Percentiles rank a stretch among this genome's conserved stretches.
Conservation (phyloP, 2,113 vertebrate genomes). For the Hydrolagus affinis region DNA sequence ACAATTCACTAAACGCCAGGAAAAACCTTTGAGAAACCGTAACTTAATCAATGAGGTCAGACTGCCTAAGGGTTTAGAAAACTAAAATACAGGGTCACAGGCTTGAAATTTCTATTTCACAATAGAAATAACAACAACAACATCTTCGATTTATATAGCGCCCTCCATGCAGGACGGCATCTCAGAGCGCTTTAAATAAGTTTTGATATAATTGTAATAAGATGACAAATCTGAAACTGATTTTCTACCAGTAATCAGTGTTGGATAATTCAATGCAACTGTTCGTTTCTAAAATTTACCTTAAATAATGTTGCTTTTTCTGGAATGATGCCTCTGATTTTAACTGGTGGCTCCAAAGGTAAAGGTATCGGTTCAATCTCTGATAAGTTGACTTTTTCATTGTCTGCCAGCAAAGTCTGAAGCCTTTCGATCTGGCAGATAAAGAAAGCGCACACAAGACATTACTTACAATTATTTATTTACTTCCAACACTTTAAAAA, state of each 20-base stretch:
- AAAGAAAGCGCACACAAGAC: too few species aligned
- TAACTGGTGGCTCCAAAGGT: conserved; percentile 89
- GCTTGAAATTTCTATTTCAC: neutral
- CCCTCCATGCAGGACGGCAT: too few species aligned
- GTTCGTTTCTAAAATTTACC: conserved; percentile 51
- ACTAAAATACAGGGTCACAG: neutral
- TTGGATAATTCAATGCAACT: neutral
- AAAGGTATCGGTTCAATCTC: conserved; percentile 92
- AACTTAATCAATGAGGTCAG: too few species aligned
- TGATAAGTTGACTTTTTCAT: conserved; percentile 90
- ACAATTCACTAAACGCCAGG: too few species aligned
- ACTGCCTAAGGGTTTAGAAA: neutral
- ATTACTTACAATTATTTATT: too few species aligned
- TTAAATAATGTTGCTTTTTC: conserved; percentile 95
- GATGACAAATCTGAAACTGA: neutral
- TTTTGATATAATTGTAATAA: neutral
- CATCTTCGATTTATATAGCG: too few species aligned
- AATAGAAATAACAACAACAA: neutral
- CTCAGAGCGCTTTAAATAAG: too few species aligned
- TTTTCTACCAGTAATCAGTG: neutral
- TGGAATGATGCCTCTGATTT: conserved; percentile 86
- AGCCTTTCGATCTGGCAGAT: conserved; percentile 77
- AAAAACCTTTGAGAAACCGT: too few species aligned
- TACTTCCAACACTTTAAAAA: too few species aligned
- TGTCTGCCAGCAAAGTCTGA: conserved; percentile 85